Conservation (phyloP, 2,888 invertebrate genomes). For the Baccha elongata region DNA sequence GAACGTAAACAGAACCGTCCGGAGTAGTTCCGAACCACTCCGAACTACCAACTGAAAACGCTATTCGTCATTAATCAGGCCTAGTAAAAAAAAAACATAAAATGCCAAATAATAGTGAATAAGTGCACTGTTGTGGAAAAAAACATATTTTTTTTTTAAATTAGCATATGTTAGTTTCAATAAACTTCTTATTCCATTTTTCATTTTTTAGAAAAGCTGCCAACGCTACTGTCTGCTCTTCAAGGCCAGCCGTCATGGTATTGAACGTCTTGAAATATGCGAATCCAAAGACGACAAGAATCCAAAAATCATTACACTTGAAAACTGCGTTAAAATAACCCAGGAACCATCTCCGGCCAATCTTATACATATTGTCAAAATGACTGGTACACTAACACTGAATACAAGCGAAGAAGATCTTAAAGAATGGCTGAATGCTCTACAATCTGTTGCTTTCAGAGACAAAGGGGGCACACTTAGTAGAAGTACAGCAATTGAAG, state of each 20-base stretch:
- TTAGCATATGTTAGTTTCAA: too few relatives aligned
- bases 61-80: too few relatives aligned
- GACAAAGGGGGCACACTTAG: slow-evolving; percentile 83
- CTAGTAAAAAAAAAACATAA: too few relatives aligned
- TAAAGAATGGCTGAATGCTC: slow-evolving; percentile 89
- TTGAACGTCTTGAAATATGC: slow-evolving; percentile 92
- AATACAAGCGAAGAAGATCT: slow-evolving; percentile 87
- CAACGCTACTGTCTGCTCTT: slow-evolving; percentile 86
- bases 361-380: slow-evolving; percentile 88
- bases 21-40: too few relatives aligned
- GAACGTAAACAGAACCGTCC: too few relatives aligned
- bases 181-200: too few relatives aligned
- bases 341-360: slow-evolving; percentile 85
- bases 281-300: slow-evolving; percentile 90
- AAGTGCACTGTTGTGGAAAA: too few relatives aligned
- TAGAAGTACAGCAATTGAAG: slow-evolving; percentile 86
- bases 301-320: slow-evolving; percentile 91
- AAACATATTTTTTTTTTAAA: too few relatives aligned
- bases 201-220: slow-evolving; percentile 92
- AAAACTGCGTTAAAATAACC: slow-evolving; percentile 93
- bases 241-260: slow-evolving; percentile 92
- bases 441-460: slow-evolving; percentile 92
- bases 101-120: too few relatives aligned
- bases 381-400: slow-evolving; percentile 86
- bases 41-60: too few relatives aligned